Conservation (phyloP, 2,113 vertebrate species). For the Sinosuthora webbiana region DNA sequence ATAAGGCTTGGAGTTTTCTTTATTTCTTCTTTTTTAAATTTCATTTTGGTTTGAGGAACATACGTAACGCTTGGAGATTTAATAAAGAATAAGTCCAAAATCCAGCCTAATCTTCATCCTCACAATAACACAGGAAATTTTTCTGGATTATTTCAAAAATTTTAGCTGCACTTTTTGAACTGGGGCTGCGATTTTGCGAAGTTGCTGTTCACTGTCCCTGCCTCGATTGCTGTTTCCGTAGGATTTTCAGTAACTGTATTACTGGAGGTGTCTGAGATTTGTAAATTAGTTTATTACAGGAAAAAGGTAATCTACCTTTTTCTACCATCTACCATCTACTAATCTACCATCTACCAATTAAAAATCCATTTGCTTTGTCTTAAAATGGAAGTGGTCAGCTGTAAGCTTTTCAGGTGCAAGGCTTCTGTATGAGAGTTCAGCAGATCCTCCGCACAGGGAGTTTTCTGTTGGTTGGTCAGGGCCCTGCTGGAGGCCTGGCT, state of each 20-base stretch:
- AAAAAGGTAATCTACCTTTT: too few relatives aligned
- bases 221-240: accelerated
- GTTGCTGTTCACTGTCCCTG: background rate
- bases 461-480: background rate
- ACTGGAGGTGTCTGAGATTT: background rate
- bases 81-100: background rate
- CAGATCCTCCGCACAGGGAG: accelerated
- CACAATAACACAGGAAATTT: background rate
- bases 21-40: background rate
- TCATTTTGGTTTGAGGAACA: background rate
- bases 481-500: background rate
- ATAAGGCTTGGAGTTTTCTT: background rate
- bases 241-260: background rate
- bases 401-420: background rate
- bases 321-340: too few relatives aligned
- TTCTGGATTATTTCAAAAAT: background rate
- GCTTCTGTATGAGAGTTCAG: background rate
- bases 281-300: background rate
- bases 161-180: background rate
- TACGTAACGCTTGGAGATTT: background rate
- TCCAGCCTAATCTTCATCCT: background rate
- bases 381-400: background rate
- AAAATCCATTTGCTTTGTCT: background rate
- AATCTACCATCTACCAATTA: background rate
- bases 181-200: background rate